Conservation (phyloP, 2,888 invertebrate species). For the Xiphydria camelus region DNA sequence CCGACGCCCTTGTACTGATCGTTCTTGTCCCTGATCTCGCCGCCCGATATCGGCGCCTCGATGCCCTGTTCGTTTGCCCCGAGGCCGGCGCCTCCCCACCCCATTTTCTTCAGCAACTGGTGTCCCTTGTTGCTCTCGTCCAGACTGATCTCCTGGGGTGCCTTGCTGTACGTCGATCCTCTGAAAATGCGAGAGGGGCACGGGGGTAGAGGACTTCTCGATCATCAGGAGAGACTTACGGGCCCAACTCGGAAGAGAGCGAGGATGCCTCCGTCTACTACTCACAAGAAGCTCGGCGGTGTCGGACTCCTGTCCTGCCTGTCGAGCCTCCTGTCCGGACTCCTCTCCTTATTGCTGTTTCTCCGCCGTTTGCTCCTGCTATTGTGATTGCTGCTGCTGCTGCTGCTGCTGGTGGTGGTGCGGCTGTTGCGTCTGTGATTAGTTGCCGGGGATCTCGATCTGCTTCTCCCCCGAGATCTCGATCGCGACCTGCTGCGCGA, state of each 20-base stretch:
- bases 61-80: conserved; percentile 96
- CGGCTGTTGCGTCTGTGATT: conserved; percentile 53
- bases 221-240: too few species aligned
- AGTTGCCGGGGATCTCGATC: conserved; percentile 57
- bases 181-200: conserved; percentile 24
- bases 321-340: conserved; percentile 48
- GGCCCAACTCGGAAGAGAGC: conserved; percentile 13
- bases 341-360: conserved; percentile 56
- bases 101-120: conserved; percentile 96
- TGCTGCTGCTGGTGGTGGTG: conserved; percentile 48
- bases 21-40: conserved; percentile 84
- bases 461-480: conserved; percentile 56
- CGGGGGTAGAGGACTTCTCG: too few species aligned
- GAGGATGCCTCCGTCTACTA: conserved; percentile 19
- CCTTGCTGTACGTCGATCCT: conserved; percentile 56
- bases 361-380: conserved; percentile 59
- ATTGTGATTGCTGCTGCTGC: conserved; percentile 51
- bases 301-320: conserved; percentile 61
- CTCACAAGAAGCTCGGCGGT: conserved; percentile 80
- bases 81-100: conserved; percentile 94
- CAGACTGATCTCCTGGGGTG: conserved; percentile 64
- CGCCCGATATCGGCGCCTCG: conserved; percentile 90
- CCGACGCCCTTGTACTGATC: conserved; percentile 97
- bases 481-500: conserved; percentile 64
- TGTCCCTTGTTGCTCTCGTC: conserved; percentile 95